Evolutionary conservation across 2,113 vertebrate genomes (phyloP), one percentile per base, ranked within the genome.

Genomic region (Stegastes partitus): DNA sequence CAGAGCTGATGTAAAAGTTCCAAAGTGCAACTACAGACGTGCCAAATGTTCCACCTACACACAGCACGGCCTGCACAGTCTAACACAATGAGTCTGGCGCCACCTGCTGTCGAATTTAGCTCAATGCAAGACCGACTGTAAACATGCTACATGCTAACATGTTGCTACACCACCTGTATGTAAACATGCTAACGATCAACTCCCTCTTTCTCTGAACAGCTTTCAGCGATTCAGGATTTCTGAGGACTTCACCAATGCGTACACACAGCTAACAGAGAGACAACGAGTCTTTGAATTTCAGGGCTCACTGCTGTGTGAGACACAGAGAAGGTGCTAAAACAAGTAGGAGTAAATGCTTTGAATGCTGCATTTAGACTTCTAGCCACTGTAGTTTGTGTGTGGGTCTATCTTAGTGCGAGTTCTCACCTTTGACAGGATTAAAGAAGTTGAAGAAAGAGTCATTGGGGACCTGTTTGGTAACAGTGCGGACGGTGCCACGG

Each of bases 381-480:
- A 21, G 0, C 11, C 26, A 28, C 4, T 21, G 28, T 5, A 47
- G 49, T 21, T 10, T 31, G n/a, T 14, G 0, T 8, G 0, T 8
- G 42, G 23, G 18, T 50, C 3, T 23, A 15, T 50, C 11, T 44
- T 37, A 55, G 44, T 14, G 7, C 23, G 55, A 11, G 31, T 1
- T 70, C 67, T 92, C 89, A 98, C 98, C 96, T 95, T 97, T 99
- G 73, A 97, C 87, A 1, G 98, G 98, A 57, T 89, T 98, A 94
- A 99, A 99, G 94, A 99, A 99, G 91, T 99, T 99, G 94, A 99
- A 99, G 92, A 99, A 99, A 1, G 98, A 99, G 77, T 98, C 98
- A 0, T 96, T 99, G 68, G 97, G 96, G 70, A 99, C 96, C 89
- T 98, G 96, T 81, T 99, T 99, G 58, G 96, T 98, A 87, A 99